These are phyloP conservation scores for Trachelus stipa DNA, from an alignment of 2,888 invertebrate genomes.

Conservation along the genomic window DNA sequence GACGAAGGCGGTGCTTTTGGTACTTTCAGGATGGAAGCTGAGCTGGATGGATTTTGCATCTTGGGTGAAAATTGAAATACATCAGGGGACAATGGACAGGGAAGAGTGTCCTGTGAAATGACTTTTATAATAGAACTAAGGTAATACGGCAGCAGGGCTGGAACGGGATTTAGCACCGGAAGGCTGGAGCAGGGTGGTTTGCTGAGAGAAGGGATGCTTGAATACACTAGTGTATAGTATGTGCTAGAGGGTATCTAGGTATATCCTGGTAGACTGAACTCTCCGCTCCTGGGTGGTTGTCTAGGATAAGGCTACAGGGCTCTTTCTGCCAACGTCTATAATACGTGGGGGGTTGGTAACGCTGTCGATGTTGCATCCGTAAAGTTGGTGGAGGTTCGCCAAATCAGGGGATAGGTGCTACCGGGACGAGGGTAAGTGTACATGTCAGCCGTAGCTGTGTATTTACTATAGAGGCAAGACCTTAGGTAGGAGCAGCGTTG, in stretches of 20 bases:
- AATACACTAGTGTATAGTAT: neutral
- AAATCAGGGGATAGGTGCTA: neutral
- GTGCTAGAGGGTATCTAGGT: neutral
- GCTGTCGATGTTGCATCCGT: slow-evolving; percentile 10
- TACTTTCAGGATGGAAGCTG: neutral
- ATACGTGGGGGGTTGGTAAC: slow-evolving; percentile 4
- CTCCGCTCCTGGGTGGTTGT: neutral
- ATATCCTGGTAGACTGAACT: neutral
- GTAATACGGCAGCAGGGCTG: neutral
- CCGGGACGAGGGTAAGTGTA: neutral
- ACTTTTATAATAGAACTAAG: slow-evolving; percentile 55
- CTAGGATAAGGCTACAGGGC: neutral
- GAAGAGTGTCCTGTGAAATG: slow-evolving; percentile 53
- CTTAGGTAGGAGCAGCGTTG: slow-evolving; percentile 29
- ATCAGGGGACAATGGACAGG: slow-evolving; percentile 48
- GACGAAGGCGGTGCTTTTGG: neutral
- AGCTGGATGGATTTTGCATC: slow-evolving; percentile 51
- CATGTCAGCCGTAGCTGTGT: neutral
- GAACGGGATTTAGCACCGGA: neutral
- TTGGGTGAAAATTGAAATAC: slow-evolving; percentile 59
- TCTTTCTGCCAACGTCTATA: neutral
- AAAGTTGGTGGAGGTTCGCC: neutral
- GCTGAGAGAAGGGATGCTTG: slow-evolving; percentile 4
- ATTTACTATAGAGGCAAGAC: neutral
- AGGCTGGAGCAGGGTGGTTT: slow-evolving; percentile 6